Conservation (phyloP, 1,140 invertebrate genomes). For the Heliconius himera region DNA sequence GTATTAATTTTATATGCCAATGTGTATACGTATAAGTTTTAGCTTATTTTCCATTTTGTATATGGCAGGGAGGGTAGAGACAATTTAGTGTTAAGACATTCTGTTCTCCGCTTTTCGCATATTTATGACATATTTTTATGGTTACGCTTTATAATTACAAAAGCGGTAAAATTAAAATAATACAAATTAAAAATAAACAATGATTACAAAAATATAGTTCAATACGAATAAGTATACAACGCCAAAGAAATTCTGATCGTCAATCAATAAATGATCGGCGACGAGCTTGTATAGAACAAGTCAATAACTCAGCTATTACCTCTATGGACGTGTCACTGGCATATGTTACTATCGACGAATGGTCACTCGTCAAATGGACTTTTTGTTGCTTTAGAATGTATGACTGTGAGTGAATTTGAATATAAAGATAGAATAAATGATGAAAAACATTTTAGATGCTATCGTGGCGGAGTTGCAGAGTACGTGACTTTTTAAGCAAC, state of each 20-base stretch:
- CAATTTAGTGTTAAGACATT: too few species aligned
- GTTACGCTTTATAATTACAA: too few species aligned
- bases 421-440: background rate
- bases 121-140: too few species aligned
- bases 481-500: background rate
- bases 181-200: background rate
- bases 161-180: background rate
- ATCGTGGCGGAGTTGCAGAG: background rate
- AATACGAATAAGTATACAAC: background rate
- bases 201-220: background rate
- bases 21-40: too few species aligned
- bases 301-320: constrained; percentile 12
- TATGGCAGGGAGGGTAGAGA: too few species aligned
- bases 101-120: too few species aligned
- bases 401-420: background rate
- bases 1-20: too few species aligned
- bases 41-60: too few species aligned
- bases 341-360: constrained; percentile 10
- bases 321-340: constrained; percentile 7
- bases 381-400: background rate
- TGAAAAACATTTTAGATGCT: background rate
- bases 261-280: constrained; percentile 1
- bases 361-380: background rate
- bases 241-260: background rate
- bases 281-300: constrained; percentile 8